Conservation (phyloP, 2,888 invertebrate genomes). For the Pocota personata region DNA sequence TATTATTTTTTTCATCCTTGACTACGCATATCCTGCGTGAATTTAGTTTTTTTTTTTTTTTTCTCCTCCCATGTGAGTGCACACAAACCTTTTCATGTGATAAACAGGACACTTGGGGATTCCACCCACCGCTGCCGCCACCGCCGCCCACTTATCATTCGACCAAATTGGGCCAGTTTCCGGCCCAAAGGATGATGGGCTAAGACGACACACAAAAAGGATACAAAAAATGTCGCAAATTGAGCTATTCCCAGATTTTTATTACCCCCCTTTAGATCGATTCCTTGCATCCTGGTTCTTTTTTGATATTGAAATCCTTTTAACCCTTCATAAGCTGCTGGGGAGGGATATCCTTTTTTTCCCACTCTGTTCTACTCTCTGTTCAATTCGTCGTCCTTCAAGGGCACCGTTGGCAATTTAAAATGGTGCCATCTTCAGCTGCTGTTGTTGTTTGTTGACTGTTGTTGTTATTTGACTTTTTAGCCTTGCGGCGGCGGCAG, state of each 20-base stretch:
- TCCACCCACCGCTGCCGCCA: neutral
- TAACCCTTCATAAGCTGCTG: constrained; percentile 73
- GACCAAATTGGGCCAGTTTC: constrained; percentile 59
- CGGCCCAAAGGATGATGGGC: constrained; percentile 32
- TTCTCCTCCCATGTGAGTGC: neutral
- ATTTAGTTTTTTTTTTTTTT: constrained; percentile 24
- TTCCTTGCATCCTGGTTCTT: constrained; percentile 60
- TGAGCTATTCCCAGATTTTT: constrained; percentile 74
- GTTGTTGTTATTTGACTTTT: constrained; percentile 67
- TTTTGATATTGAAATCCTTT: constrained; percentile 69
- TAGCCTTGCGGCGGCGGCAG: constrained; percentile 13
- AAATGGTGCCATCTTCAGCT: constrained; percentile 57
- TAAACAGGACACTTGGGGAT: constrained; percentile 69
- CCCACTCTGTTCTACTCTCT: neutral
- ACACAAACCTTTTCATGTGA: constrained; percentile 63
- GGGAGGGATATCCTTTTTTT: constrained; percentile 62
- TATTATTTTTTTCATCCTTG: constrained; percentile 52
- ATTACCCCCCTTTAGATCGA: constrained; percentile 70
- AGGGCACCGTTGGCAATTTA: constrained; percentile 55
- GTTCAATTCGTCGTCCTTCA: constrained; percentile 1
- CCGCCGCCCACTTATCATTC: constrained; percentile 31
- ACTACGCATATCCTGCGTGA: constrained; percentile 56
- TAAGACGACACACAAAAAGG: constrained; percentile 31
- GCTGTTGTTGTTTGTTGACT: constrained; percentile 48
- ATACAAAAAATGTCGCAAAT: constrained; percentile 68